phyloP scores from a whole-genome alignment of 2,888 invertebrate genomes.

The Phymatocera aterrima region DNA sequence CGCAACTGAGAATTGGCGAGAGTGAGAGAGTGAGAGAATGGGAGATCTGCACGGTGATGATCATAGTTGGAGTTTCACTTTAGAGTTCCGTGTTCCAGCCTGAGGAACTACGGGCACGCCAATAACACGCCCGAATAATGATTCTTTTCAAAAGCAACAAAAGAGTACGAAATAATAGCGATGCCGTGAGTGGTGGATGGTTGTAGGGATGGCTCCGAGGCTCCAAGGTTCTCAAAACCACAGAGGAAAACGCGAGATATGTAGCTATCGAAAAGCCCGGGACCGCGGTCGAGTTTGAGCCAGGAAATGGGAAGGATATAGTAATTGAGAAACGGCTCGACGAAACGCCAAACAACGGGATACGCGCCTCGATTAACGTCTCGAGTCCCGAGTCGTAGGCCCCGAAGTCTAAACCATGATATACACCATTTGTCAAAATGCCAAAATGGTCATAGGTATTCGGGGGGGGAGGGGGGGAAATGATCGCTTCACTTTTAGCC shows the following conservation, averaged over 20 bases:
- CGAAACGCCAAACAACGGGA: neutral
- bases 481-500: neutral
- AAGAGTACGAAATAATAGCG: constrained; percentile 40
- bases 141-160: constrained; percentile 41
- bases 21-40: neutral
- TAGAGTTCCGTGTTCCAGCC: constrained; percentile 29
- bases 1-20: neutral
- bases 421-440: neutral
- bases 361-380: neutral
- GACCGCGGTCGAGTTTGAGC: neutral
- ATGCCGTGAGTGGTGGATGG: neutral
- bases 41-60: neutral
- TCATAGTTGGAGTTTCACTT: constrained; percentile 20
- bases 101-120: constrained; percentile 19
- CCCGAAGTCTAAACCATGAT: neutral
- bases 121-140: constrained; percentile 40
- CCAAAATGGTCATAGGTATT: neutral
- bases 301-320: neutral
- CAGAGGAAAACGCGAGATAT: neutral
- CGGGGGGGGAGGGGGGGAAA: neutral
- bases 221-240: neutral
- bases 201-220: neutral
- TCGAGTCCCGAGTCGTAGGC: no score
- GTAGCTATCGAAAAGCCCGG: neutral
- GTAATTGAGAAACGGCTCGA: constrained; percentile 23